Base-by-base conservation (phyloP, 1,140 invertebrate genomes). In the Drosophila subpulchrella region DNA sequence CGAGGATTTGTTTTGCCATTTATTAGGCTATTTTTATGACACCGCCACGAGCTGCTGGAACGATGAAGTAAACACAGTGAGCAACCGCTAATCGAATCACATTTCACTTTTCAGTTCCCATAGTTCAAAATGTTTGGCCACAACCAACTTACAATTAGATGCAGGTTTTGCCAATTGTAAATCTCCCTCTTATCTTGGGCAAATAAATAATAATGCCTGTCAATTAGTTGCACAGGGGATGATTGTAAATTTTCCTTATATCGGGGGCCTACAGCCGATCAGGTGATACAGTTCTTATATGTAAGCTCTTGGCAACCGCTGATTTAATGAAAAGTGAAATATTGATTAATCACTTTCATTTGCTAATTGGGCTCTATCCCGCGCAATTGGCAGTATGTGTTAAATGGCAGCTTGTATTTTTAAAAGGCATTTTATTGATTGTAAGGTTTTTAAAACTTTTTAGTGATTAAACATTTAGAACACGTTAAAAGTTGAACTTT, bases 1-100 rank as follows among this genome's bases (percentile, higher is more conserved):
- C 74, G 51, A 62, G 78, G 77, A 65, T 81, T 86, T 86, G 57
- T 68, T 86, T 84, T 86, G 83, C 79, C 83, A 83, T 83, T 86
- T 86, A 86, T 86, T 88, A 88, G 66, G 71, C 83, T 86, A 86
- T 86, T 88, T 86, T 88, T 86, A 89, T 83, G 83, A 74, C 72
- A 67, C 62, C 30, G 58, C 61, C 50, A 62, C 36, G 51, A 67
- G 47, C 36, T 54, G 48, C 60, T 65, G 72, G 61, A 75, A 67
- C 51, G 65, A 42, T 58, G 68, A 27, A 58, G 72, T 67, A 66
- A 67, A 58, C 73, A 75, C 73, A 75, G 73, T 75, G 58, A 58
- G 72, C 36, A 68, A 54, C 55, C 62, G 62, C 73, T 76, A 76
- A 75, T 75, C 55, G 56, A 75, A 65, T 75, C 51, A 24, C 46